Base-by-base conservation (phyloP, 2,888 invertebrate genomes). In the Hemaris fuciformis region DNA sequence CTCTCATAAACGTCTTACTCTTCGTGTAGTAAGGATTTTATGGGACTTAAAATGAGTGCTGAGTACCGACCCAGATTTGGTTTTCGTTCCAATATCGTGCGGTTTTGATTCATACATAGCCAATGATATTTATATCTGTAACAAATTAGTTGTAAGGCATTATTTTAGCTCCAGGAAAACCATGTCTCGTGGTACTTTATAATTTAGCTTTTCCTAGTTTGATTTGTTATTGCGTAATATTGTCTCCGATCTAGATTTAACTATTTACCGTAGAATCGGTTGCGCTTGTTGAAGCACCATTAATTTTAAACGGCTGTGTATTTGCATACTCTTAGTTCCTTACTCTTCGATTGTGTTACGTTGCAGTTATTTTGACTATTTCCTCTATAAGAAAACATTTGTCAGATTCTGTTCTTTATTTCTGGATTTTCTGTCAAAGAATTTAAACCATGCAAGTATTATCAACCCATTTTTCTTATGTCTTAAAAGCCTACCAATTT, bases 21-120 rank as follows among this genome's bases (percentile, higher is more conserved):
- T 53, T 27, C 53, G 18, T 53, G 31, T 15, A 15, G 25, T 18
- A 8, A 48, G 10, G 27, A 53, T 53, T 31, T 27, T 31, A 53
- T 53, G 18, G 53, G 10, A 53, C 27, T 53, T 18, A 18, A 31
- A 15, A 25, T 25, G 18, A 20, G 27, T 27, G 31, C 18, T 0
- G 25, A n/a, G 46, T 46, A 53, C 31, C 31, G 53, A 53, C 53
- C 53, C 18, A 53, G 18, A 53, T 53, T 53, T 18, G n/a, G 53
- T 31, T 53, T 27, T 31, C 31, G 18, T 31, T 53, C 27, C 27
- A 18, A 53, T 53, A 53, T 31, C 31, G 18, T 53, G 53, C 31
- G 53, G 43, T 43, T 43, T 10, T 20, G 20, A 20, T 20, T 20
- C 45, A 46, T 23, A 13, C 22, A 22, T 22, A 38, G n/a, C 13